A percentile compares a stretch with the other conserved stretches of the same genome.
Evolutionary conservation across 2,797 vertebrate genomes (phyloP).

Genomic region (Threskiornis aethiopicus): DNA sequence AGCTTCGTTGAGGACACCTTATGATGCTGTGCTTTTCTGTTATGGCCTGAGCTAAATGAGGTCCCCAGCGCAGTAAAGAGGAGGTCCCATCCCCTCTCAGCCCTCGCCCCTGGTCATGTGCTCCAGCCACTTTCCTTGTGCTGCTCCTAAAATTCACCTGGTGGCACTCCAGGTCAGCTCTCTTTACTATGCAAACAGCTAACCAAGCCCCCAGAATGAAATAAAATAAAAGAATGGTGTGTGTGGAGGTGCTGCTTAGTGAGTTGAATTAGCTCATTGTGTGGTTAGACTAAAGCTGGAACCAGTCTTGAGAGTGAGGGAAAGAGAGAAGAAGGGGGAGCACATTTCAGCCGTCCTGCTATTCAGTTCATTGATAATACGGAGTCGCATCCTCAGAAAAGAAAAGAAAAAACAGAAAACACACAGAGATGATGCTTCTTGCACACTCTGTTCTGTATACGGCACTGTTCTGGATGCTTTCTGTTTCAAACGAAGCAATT

Average conservation of each 20-base stretch:
- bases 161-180: neutral
- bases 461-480: neutral
- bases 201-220: neutral
- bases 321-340: neutral
- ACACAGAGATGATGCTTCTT: neutral
- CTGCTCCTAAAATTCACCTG: neutral
- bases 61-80: neutral
- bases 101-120: neutral
- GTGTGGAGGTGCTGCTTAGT: neutral
- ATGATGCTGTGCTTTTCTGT: neutral
- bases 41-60: neutral
- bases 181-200: neutral
- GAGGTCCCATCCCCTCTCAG: neutral
- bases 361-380: neutral
- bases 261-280: neutral
- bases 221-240: neutral
- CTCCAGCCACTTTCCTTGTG: neutral
- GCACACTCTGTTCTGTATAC: neutral
- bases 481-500: neutral
- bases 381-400: neutral
- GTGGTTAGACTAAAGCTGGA: neutral
- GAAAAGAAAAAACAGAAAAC: neutral
- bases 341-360: neutral
- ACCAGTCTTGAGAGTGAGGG: neutral
- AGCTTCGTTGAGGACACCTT: neutral